Evolutionary conservation across 2,113 vertebrate species (phyloP), one percentile per base, ranked within the genome.

Genomic region (Pseudopodoces humilis): DNA sequence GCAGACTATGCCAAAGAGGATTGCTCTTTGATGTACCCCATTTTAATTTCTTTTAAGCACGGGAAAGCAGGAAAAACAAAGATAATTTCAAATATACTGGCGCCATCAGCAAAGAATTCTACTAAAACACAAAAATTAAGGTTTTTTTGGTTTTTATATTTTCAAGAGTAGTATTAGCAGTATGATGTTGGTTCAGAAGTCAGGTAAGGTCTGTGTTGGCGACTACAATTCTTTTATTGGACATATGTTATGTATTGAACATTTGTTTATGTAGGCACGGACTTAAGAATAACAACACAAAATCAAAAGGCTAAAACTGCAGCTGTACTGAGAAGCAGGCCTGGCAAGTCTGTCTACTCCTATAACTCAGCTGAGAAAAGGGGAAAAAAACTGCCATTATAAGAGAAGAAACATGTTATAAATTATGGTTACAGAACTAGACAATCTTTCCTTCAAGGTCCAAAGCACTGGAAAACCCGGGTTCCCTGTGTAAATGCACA

Each of bases 141-240:
- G 1, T 4, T 23, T 59, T 74, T 62, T 35, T 24, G 1, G 15
- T 25, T 86, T 82, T 64, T 52, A 7, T 47, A 31, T 41, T 80
- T 33, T 69, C 62, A 62, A 75, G 33, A 62, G 60, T n/a, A 69
- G 76, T 78, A 93, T 35, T 52, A 95, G 84, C 89, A 95, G 30
- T 28, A 31, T 9, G 56, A 55, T 10, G 11, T 68, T 94, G 33
- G 72, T 90, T 96, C 72, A 90, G 83, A 95, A 95, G 65, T 91
- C 81, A 97, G 82, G 52, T 86, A 83, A 97, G 58, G n/a, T 91
- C 86, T 90, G 62, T 96, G 64, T 72, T 94, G 82, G 83, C n/a
- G n/a, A 84, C 70, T 85, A 65, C 56, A 90, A 91, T 94, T 97
- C 65, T 96, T 97, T 97, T 90, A 97, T 96, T 96, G 84, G 88